These are phyloP conservation scores for Limonius californicus DNA, from an alignment of 1,140 invertebrate species.

Conservation along the genomic window DNA sequence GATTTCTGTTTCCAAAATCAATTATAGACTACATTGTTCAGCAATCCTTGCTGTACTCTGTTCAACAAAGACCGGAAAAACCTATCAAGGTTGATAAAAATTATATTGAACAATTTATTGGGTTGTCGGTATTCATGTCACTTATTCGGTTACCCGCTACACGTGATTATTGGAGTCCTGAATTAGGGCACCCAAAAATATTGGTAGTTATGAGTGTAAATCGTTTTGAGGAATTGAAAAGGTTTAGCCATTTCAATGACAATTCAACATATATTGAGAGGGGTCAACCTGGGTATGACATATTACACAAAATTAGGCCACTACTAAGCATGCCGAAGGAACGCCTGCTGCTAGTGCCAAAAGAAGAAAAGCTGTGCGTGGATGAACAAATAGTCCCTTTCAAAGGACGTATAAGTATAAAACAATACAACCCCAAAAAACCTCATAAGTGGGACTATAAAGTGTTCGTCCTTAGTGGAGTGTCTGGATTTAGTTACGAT, in stretches of 20 bases:
- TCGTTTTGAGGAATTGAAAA: constrained; percentile 33
- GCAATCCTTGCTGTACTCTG: background rate
- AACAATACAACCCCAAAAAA: constrained; percentile 40
- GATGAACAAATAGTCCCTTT: constrained; percentile 42
- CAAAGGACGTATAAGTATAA: constrained; percentile 31
- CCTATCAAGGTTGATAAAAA: background rate
- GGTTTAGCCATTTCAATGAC: constrained; percentile 18
- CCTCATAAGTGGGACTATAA: constrained; percentile 44
- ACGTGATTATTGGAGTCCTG: constrained; percentile 30
- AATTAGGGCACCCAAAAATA: constrained; percentile 25
- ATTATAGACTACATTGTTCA: background rate
- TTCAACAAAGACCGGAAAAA: background rate
- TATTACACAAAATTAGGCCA: constrained; percentile 29
- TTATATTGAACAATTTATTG: constrained; percentile 37
- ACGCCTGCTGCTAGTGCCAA: constrained; percentile 27
- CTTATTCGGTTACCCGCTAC: constrained; percentile 26
- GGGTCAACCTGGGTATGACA: constrained; percentile 15
- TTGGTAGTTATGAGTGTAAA: constrained; percentile 31
- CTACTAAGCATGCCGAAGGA: constrained; percentile 28
- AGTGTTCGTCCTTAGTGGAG: constrained; percentile 32
- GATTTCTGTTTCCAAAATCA: background rate
- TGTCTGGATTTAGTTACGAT: constrained; percentile 32
- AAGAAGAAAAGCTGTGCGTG: constrained; percentile 37
- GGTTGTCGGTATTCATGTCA: constrained; percentile 28
- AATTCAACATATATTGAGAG: constrained; percentile 34